Base-by-base conservation (phyloP, 2,797 vertebrate genomes). In the Propithecus deckenii region DNA sequence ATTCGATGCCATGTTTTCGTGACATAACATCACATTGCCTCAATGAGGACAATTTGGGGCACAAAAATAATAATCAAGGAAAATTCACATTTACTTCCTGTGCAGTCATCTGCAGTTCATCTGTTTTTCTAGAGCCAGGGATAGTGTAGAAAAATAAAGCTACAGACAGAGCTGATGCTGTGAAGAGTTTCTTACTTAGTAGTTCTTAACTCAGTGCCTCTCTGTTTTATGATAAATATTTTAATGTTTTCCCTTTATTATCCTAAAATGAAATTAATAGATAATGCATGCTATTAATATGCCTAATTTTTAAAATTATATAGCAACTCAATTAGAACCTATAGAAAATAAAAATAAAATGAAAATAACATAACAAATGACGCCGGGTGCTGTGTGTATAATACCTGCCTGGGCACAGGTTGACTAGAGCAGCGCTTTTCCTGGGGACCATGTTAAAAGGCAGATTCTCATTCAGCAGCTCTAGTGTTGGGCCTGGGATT, bases 341-440 rank as follows among this genome's bases (percentile, higher is more conserved):
- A 38, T 52, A 84, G 89, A 81, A 92, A 93, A 72, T 96, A 91
- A 84, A 91, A 75, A 52, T 79, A 59, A 50, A 74, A 38, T 75
- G 79, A 65, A 69, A 55, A 38, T 28, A 32, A 43, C 32, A 18
- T n/a, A 18, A 65, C 15, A n/a, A 9, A 18, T 18, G 43, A 25
- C 38, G 23, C 11, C 1, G 18, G 28, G 71, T 76, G 20, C 2
- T 1, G 38, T 57, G 7, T 43, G 18, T 59, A 2, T 61, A 10
- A 41, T 48, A 4, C 1, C 0, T 59, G 5, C 20, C 25, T 50
- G 3, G 48, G 35, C 15, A 8, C 55, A 65, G 15, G 22, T 81
- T 95, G 28, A 18, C 8, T 4, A 92, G 28, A n/a, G 48, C 12
- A 9, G 5, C 4, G 10, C 41, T 76, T 59, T 30, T 69, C 30